Evolutionary conservation across 2,113 vertebrate genomes (phyloP).

Genomic region (Spea bombifrons): DNA sequence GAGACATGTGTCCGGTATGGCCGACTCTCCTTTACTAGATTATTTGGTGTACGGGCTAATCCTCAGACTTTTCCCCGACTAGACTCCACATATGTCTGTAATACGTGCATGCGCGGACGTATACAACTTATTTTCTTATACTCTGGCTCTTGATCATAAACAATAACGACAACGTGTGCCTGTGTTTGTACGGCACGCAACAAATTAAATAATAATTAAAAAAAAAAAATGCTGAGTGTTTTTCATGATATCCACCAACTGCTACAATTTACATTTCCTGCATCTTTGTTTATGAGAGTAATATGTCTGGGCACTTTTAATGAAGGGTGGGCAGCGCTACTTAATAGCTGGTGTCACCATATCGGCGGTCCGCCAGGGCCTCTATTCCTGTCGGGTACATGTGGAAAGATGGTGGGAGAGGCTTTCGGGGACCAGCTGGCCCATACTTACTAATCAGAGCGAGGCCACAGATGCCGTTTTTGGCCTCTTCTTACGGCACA

Average conservation of each 20-base stretch:
- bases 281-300: conserved; percentile 40
- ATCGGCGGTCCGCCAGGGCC: conserved; percentile 24
- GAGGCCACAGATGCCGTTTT: conserved; percentile 32
- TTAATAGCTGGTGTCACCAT: conserved; percentile 30
- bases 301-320: conserved; percentile 44
- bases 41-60: too few relatives aligned
- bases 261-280: conserved; percentile 37
- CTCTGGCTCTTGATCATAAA: too few relatives aligned
- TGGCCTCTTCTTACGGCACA: neutral
- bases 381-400: conserved; percentile 21
- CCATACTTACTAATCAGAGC: conserved; percentile 31
- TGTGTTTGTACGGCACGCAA: neutral
- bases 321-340: conserved; percentile 38
- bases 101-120: too few relatives aligned
- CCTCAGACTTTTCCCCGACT: too few relatives aligned
- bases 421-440: conserved; percentile 23
- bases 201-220: neutral
- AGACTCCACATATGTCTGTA: too few relatives aligned
- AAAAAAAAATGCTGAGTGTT: neutral
- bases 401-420: conserved; percentile 39
- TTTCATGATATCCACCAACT: conserved; percentile 33
- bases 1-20: too few relatives aligned
- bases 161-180: too few relatives aligned
- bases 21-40: too few relatives aligned
- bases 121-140: too few relatives aligned